Percentiles rank a stretch among this genome's conserved stretches.
Evolutionary conservation across 1,140 invertebrate genomes (phyloP).

Genomic region (Drosophila pseudoananassae): DNA sequence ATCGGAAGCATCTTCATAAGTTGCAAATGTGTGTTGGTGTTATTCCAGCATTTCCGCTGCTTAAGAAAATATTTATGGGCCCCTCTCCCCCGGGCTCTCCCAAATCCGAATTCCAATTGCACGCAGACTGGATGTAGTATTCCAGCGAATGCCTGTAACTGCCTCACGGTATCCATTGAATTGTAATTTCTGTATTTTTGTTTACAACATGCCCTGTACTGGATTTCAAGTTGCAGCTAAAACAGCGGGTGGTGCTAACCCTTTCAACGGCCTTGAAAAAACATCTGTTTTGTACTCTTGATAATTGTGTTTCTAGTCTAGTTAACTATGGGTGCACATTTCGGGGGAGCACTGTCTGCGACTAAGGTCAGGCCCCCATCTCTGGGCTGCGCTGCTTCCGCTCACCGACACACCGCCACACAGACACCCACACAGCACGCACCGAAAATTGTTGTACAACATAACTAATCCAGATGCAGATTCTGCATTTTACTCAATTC

Average conservation of each 20-base stretch:
- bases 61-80: constrained; percentile 73
- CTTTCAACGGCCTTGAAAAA: not conserved
- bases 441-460: constrained; percentile 48
- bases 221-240: constrained; percentile 10
- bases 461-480: constrained; percentile 22
- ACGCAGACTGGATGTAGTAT: constrained; percentile 34
- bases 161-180: no score
- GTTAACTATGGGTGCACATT: not conserved
- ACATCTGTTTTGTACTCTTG: constrained; percentile 2
- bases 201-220: not conserved
- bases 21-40: constrained; percentile 70
- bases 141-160: not conserved
- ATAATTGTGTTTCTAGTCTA: not conserved
- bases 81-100: constrained; percentile 27
- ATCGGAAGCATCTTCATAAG: constrained; percentile 46
- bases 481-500: constrained; percentile 30
- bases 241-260: constrained; percentile 3
- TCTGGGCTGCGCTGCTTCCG: constrained; percentile 37
- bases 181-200: not conserved
- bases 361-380: constrained; percentile 48
- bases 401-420: constrained; percentile 5
- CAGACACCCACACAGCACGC: constrained; percentile 38
- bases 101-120: constrained; percentile 60
- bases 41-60: constrained; percentile 82
- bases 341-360: constrained; percentile 14